Base-by-base conservation (phyloP, 2,888 invertebrate genomes). In the Harpagoxenus sublaevis region DNA sequence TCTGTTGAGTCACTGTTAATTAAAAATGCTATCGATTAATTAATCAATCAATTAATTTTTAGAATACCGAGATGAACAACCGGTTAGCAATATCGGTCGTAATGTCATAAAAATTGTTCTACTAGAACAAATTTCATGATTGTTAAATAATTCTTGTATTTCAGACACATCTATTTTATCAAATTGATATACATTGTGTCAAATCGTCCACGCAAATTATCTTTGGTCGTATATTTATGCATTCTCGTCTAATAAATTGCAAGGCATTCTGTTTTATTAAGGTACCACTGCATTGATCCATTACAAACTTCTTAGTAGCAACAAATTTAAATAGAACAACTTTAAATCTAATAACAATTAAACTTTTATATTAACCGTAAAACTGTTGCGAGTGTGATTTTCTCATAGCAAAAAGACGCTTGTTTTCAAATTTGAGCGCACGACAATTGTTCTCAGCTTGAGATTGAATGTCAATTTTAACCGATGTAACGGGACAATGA, bases 231-330 rank as follows among this genome's bases (percentile, higher is more conserved):
- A 55, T 73, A 42, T 73, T 42, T 12, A 6, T 42, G 23, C 23
- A 42, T 57, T 57, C 42, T 57, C 15, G 1, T 68, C 18, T 55
- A 28, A 28, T 31, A n/a, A 28, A 55, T 55, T 10, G 2, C 10
- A 35, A 6, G 35, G 35, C 6, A 48, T 65, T 15, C 5, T 66
- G 0, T 68, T 31, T 73, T 31, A 42, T 28, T 55, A 28, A 66
- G 55, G 1, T 28, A 55, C 0, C 68, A 68, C 55, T 70, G 55
- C 78, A 78, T 78, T 78, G n/a, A 79, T 42, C 48, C 35, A 18
- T 28, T 45, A 39, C 18, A 66, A n/a, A 31, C 4, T 71, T 51
- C 28, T 57, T 3, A 9, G 15, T 48, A 60, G 10, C 28, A 51
- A 68, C 1, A 66, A 66, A 51, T 71, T 31, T 18, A 10, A 28